Conservation (phyloP, 2,113 vertebrate genomes). For the Pedionomus torquatus region DNA sequence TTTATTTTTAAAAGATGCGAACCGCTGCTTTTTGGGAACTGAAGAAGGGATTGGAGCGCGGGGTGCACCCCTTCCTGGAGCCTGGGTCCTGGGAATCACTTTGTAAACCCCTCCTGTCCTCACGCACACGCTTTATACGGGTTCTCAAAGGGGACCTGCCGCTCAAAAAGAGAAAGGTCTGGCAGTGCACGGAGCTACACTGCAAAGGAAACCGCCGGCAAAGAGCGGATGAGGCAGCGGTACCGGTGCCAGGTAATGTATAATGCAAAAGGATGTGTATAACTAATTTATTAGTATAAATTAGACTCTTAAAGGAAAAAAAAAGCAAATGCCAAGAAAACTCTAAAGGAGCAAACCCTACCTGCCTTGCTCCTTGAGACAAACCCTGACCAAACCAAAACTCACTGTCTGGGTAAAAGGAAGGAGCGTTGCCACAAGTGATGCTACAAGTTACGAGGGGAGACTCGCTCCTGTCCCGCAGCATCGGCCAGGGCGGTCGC, state of each 20-base stretch:
- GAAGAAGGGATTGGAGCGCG: neutral
- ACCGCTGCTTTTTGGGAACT: conserved; percentile 15
- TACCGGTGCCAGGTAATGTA: conserved; percentile 26
- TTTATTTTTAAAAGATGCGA: conserved; percentile 66
- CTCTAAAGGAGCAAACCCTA: neutral
- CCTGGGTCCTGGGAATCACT: neutral
- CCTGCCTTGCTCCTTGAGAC: neutral
- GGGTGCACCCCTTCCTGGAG: neutral
- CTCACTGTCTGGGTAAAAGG: neutral
- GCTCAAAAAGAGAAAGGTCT: neutral
- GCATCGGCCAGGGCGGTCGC: too few relatives aligned
- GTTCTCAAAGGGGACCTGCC: neutral
- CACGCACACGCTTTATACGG: neutral
- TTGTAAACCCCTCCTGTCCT: neutral
- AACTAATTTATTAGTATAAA: conserved; percentile 63
- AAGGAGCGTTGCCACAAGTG: neutral
- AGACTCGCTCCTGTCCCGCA: neutral
- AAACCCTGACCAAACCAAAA: neutral
- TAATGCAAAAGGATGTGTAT: conserved; percentile 59
- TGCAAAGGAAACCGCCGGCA: conserved; percentile 23
- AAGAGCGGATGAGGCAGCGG: neutral
- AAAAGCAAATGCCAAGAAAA: neutral
- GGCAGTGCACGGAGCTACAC: neutral
- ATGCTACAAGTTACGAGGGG: neutral
- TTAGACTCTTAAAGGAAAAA: neutral